Base-by-base conservation (phyloP, 2,888 invertebrate species). In the Agonum fuliginosum region DNA sequence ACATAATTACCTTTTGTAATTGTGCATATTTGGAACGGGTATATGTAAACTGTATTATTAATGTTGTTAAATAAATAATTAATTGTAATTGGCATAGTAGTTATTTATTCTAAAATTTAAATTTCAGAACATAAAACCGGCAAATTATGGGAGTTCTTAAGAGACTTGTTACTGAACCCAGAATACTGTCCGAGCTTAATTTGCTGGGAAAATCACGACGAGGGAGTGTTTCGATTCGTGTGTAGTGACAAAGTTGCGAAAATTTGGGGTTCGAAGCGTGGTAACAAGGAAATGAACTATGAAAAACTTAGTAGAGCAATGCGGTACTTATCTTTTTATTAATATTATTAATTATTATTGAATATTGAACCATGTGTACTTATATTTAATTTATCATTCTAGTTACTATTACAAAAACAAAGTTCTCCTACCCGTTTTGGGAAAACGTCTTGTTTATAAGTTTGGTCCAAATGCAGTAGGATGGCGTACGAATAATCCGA, bases 271-370 rank as follows among this genome's bases (percentile, higher is more conserved):
- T 91, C 91, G 79, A 86, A 94, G 85, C 96, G 96, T 85, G 93
- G 94, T 85, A 97, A 97, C 84, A 92, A 92, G 67, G 92, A 93
- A 84, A 97, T 97, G 97, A 96, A 94, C 46, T 97, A 96, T 84
- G 97, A 97, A 86, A 97, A 97, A 87, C 91, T 97, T 83, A 96
- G 95, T 86, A 88, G 97, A 80, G 97, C 97, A 12, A 95, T 97
- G 93, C 90, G 94, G 93, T 93, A 85, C 84, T 71, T 48, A 58
- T 54, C 30, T 37, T 12, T 54, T 54, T 30, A n/a, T n/a, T n/a
- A n/a, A n/a, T n/a, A n/a, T 19, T 17, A 30, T 72, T 10, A 8
- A 34, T 54, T 12, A 37, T 10, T 19, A 19, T 5, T 20, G 19
- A 24, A 24, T 46, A 12, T 17, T 17, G 30, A 37, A 19, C n/a